Conservation (phyloP, 2,888 invertebrate genomes). For the Diarsia dahlii region DNA sequence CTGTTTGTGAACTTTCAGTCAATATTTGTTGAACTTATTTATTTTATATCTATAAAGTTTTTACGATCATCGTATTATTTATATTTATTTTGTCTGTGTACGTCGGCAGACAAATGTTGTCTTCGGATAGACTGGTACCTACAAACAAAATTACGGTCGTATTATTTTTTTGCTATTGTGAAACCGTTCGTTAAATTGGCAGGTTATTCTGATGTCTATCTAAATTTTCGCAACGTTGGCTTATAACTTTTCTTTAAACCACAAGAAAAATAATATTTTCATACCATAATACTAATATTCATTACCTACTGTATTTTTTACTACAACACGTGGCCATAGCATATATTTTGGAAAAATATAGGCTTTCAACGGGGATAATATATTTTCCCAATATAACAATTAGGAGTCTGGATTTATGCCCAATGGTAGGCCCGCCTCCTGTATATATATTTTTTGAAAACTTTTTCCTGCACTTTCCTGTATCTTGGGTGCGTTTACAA, state of each 20-base stretch:
- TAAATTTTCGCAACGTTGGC: neutral
- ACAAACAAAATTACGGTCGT: neutral
- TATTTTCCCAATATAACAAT: too few species aligned
- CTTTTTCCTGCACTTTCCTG: too few species aligned
- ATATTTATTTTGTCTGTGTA: slow-evolving; percentile 23
- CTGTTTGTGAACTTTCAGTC: slow-evolving; percentile 29
- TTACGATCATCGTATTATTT: slow-evolving; percentile 14
- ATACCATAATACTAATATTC: too few species aligned
- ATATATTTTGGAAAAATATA: too few species aligned
- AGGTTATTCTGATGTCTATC: neutral
- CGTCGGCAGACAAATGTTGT: too few species aligned
- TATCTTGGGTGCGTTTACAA: too few species aligned
- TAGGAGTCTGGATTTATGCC: too few species aligned
- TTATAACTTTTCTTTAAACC: neutral
- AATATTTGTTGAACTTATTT: slow-evolving; percentile 45
- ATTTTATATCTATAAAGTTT: slow-evolving; percentile 42
- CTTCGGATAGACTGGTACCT: neutral
- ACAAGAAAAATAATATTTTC: neutral
- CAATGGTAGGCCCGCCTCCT: too few species aligned
- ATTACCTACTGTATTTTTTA: too few species aligned
- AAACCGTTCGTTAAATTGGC: neutral
- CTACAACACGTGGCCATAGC: too few species aligned
- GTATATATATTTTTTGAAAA: too few species aligned
- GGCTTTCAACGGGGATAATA: too few species aligned
- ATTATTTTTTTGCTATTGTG: neutral